Percentiles rank a stretch among this genome's conserved stretches.
These are phyloP conservation scores for Spinus olivaceus DNA, from an alignment of 2,797 vertebrate species.

Conservation along the genomic window DNA sequence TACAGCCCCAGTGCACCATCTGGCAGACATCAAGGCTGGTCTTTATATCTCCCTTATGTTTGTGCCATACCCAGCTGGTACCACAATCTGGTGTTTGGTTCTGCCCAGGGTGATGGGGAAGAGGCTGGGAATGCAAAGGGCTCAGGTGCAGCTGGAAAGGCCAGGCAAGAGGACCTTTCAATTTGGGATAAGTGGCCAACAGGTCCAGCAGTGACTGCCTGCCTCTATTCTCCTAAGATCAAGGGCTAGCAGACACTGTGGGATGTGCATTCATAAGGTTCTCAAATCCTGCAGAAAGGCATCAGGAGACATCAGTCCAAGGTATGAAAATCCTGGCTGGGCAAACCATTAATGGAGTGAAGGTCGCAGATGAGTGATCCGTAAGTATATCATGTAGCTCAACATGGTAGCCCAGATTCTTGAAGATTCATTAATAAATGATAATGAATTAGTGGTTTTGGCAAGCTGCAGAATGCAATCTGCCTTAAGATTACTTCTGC, in stretches of 20 bases:
- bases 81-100: accelerated
- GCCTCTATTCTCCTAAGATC: background rate
- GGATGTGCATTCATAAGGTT: background rate
- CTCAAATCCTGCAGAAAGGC: background rate
- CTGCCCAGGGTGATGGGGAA: accelerated
- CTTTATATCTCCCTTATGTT: background rate
- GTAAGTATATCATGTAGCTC: accelerated
- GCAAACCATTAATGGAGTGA: background rate
- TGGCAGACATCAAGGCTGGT: background rate
- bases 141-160: background rate
- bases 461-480: background rate
- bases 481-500: background rate
- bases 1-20: background rate
- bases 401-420: background rate
- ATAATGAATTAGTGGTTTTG: background rate
- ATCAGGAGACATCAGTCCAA: background rate
- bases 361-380: too few relatives aligned
- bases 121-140: background rate
- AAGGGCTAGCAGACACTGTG: background rate
- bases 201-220: background rate
- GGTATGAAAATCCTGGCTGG: background rate
- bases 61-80: background rate
- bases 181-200: background rate
- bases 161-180: background rate
- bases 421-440: background rate